phyloP scores from a whole-genome alignment of 2,113 vertebrate species.

The Pluvianellus socialis region DNA sequence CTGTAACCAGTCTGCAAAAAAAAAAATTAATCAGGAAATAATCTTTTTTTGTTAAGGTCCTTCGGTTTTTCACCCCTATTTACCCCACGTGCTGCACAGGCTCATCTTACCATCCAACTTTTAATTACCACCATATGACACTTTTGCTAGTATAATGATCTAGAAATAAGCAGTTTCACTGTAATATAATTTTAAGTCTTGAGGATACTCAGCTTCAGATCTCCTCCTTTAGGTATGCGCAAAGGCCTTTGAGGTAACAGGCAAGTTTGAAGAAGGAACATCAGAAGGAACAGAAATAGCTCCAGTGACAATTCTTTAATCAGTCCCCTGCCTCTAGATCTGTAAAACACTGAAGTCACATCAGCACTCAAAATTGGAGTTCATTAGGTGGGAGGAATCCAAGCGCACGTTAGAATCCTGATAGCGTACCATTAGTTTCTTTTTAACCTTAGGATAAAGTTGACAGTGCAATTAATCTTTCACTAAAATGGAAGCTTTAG shows the following conservation, averaged over 20 bases:
- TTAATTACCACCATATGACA: not conserved
- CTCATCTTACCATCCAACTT: not conserved
- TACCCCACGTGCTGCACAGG: rapidly evolving
- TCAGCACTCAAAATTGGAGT: not conserved
- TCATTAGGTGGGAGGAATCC: not conserved
- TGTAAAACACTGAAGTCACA: not conserved
- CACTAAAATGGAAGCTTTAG: not conserved
- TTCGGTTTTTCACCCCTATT: not conserved
- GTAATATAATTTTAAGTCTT: not conserved
- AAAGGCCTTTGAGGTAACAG: not conserved
- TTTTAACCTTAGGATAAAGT: not conserved
- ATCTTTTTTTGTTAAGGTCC: not conserved
- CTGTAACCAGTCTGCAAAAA: not conserved
- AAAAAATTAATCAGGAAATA: not conserved
- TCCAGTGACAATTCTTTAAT: not conserved
- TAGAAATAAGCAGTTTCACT: not conserved
- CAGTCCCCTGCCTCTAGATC: not conserved
- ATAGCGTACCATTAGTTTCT: rapidly evolving
- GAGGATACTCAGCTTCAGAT: not conserved
- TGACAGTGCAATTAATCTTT: not conserved
- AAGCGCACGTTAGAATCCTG: not conserved
- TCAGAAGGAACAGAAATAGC: not conserved
- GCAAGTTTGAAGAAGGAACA: not conserved
- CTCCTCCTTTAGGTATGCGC: not conserved
- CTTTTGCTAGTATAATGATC: not conserved